Evolutionary conservation across 2,113 vertebrate genomes (phyloP).

Genomic region (Lophochroa leadbeateri): DNA sequence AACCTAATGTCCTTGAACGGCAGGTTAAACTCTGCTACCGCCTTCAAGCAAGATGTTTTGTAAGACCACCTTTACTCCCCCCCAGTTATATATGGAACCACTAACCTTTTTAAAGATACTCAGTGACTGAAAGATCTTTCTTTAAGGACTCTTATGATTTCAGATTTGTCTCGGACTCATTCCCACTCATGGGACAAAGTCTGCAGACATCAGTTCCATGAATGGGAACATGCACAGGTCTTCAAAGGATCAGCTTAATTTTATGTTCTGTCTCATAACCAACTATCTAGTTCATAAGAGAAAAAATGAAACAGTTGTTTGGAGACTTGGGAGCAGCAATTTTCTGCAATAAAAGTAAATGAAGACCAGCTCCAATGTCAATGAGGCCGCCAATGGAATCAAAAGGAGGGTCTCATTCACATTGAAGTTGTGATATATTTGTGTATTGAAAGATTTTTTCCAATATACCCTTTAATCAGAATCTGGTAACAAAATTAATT

Average conservation of each 20-base stretch:
- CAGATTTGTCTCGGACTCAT: neutral
- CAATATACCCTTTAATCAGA: neutral
- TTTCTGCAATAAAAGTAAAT: neutral
- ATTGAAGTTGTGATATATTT: neutral
- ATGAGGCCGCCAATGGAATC: neutral
- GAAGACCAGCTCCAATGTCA: constrained; percentile 16
- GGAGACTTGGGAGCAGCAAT: neutral
- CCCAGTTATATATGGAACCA: neutral
- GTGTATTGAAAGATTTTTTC: neutral
- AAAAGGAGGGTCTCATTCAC: neutral
- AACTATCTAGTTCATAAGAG: neutral
- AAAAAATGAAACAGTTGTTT: neutral
- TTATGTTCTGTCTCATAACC: neutral
- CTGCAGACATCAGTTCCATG: neutral
- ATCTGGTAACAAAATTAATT: neutral
- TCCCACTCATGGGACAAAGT: neutral
- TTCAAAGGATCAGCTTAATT: constrained; percentile 54
- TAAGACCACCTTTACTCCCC: neutral
- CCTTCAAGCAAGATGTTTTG: neutral
- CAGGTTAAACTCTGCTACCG: neutral
- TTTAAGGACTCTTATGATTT: neutral
- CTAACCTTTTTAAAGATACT: neutral
- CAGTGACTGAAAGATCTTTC: neutral
- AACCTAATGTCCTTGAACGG: neutral
- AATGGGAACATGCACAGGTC: constrained; percentile 1